A percentile compares a stretch with the other conserved stretches of the same genome.
phyloP scores from a whole-genome alignment of 2,113 vertebrate genomes.

The Labeo rohita region DNA sequence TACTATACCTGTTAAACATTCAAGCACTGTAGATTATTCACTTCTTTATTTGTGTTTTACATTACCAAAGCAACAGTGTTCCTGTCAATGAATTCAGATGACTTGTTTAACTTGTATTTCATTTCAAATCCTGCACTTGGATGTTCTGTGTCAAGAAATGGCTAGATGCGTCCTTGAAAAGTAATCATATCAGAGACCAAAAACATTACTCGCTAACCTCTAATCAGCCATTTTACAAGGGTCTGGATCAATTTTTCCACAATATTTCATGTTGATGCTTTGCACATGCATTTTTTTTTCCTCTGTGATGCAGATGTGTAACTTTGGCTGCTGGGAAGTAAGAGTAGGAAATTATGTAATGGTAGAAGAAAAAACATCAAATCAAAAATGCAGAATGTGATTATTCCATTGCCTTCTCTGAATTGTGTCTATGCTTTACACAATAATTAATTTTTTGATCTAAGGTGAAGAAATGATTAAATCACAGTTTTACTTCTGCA shows the following conservation, averaged over 20 bases:
- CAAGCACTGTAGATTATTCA: conserved; percentile 7
- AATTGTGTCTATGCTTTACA: background rate
- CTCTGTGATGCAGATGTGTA: conserved; percentile 11
- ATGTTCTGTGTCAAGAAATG: background rate
- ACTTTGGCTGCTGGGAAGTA: background rate
- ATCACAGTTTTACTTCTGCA: background rate
- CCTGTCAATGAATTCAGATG: conserved; percentile 13
- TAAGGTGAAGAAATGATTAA: background rate
- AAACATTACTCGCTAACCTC: background rate
- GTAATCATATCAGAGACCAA: background rate
- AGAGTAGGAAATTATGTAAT: background rate
- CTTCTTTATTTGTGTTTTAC: background rate
- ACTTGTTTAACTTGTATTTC: background rate
- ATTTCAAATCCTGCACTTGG: background rate
- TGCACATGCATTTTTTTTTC: background rate
- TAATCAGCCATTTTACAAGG: background rate
- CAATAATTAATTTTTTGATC: background rate
- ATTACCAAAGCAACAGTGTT: background rate
- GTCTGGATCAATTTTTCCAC: background rate
- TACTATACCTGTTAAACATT: conserved; percentile 6
- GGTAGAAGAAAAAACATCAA: background rate
- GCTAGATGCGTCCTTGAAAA: background rate
- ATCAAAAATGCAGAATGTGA: background rate
- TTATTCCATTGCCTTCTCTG: background rate
- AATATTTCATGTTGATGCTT: background rate